A percentile compares a stretch with the other conserved stretches of the same genome.
Conservation (phyloP, 2,888 invertebrate genomes). For the Rotaria sp. region DNA sequence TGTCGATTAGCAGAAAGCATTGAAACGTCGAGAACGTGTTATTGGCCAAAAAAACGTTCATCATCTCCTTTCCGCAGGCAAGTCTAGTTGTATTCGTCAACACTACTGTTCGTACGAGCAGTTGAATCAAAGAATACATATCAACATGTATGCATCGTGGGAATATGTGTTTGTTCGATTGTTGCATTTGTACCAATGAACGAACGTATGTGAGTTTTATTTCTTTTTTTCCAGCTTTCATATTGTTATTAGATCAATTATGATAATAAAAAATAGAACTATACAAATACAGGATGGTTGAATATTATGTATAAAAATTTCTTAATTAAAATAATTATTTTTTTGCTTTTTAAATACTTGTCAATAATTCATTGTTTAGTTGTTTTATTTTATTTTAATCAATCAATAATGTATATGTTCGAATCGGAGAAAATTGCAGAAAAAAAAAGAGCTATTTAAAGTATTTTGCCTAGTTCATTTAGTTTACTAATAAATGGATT, state of each 20-base stretch:
- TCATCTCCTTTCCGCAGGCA: neutral
- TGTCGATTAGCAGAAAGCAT: neutral
- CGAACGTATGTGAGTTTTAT: constrained; percentile 12
- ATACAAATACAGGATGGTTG: too few species aligned
- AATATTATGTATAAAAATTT: too few species aligned
- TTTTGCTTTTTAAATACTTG: too few species aligned
- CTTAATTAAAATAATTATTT: too few species aligned
- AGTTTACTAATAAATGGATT: too few species aligned
- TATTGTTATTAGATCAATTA: neutral
- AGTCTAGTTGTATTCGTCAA: neutral
- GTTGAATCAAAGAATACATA: neutral
- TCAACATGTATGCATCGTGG: neutral
- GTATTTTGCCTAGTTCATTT: too few species aligned
- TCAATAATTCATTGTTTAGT: too few species aligned
- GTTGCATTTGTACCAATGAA: neutral
- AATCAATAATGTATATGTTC: too few species aligned
- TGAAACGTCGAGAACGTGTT: neutral
- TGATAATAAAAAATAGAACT: too few species aligned
- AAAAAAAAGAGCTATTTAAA: too few species aligned
- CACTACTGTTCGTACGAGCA: neutral
- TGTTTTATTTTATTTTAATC: too few species aligned
- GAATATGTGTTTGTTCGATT: neutral
- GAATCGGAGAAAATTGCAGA: too few species aligned
- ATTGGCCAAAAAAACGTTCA: neutral
- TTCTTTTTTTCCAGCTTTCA: neutral